Base-by-base conservation (phyloP, 2,113 vertebrate species). In the Synchiropus splendidus region DNA sequence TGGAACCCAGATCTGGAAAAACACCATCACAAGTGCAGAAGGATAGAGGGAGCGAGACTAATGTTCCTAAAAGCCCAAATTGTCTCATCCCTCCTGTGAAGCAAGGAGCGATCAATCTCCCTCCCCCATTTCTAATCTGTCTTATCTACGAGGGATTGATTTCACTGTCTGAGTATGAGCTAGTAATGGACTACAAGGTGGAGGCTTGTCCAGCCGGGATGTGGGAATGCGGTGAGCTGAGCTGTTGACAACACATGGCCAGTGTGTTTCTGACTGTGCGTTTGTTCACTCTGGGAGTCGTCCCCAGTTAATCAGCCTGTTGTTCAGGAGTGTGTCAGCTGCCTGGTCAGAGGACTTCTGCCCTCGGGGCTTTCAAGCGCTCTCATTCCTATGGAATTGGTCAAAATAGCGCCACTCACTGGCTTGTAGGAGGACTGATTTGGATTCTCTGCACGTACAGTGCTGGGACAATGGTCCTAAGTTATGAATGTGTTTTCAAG, bases 261-360 rank as follows among this genome's bases (percentile, higher is more conserved):
- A 34, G 61, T 63, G 39, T 59, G 48, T 51, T 41, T 67, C 52
- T 70, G 55, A 50, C 60, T 64, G 57, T 44, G 50, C 68, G 62
- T 75, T 70, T 70, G 69, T 67, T 72, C 63, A 30, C 41, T 62
- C 42, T 52, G 35, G 50, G 48, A 66, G 65, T 39, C 39, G 17
- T 50, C 47, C 54, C 51, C 31, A 41, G 54, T 78, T 76, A 76
- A 76, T 76, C 58, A 61, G 65, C 59, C 74, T 63, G 63, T 76
- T 67, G 70, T 76, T 79, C 62, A 61, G 62, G 55, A 70, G 67
- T 66, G 55, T 64, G 69, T 78, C 74, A 81, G 79, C 72, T 78
- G 79, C 72, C 66, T 62, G 70, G 72, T 79, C 70, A 66, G 65
- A 74, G 60, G 70, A 74, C 61, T 47, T 51, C 58, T 61, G 51